Evolutionary conservation across 2,113 vertebrate genomes (phyloP), one percentile per base, ranked within the genome.

Genomic region (Helogale parvula): DNA sequence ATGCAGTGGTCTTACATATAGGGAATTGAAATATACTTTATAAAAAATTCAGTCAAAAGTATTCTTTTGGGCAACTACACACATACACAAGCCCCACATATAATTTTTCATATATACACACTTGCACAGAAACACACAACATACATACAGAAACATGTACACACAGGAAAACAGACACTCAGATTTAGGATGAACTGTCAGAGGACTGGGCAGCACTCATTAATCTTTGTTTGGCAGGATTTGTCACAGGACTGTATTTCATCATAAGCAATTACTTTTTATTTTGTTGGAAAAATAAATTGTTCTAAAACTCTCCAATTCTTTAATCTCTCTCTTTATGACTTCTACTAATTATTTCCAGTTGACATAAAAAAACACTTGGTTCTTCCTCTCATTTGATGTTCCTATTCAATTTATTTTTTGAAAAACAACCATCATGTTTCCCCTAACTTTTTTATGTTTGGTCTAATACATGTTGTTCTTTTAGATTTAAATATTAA

Each of bases 251-350:
- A 47, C 19, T 96, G 0, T 38, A 88, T 57, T 93, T 94, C 14
- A 65, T 81, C 33, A 72, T n/a, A 45, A 94, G 38, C 12, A 86
- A n/a, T 45, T 86, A n/a, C 12, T 41, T 31, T 76, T 83, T 52
- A 90, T 72, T 90, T 88, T 83, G 14, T 60, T 54, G 5, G n/a
- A 93, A 94, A 97, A 63, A 93, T 1, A 63, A 88, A 69, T 88
- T 54, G 14, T 71, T 90, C 63, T 35, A 74, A 74, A 65, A 45
- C 6, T 33, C 23, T 71, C 1, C n/a, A 89, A 16, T 92, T 92
- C 6, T 60, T 45, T 60, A 65, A 77, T 31, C 12, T 79, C 4
- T 86, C 80, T 93, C 35, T 91, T 57, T 94, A 41, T 79, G 50
- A 57, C 52, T 52, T 80, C 4, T 29, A 45, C 17, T 47, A 74